Evolutionary conservation across 1,140 invertebrate species (phyloP).

Genomic region (Euborellia annulipes): DNA sequence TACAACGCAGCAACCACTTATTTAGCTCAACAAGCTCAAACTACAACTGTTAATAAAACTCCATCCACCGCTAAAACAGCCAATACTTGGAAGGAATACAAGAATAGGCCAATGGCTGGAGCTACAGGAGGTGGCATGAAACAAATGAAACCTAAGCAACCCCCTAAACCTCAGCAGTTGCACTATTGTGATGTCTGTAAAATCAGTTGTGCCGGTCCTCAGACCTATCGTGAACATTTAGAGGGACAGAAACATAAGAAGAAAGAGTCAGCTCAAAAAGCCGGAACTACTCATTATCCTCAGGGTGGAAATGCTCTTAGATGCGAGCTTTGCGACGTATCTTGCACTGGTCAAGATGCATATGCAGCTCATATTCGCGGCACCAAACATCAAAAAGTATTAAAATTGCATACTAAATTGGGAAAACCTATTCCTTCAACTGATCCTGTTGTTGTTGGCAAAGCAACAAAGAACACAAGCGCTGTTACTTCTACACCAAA

Average conservation of each 20-base stretch:
- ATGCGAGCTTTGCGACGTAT: constrained; percentile 91
- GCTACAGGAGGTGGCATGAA: constrained; percentile 38
- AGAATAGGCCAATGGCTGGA: constrained; percentile 40
- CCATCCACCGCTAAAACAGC: constrained; percentile 8
- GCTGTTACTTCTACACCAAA: constrained; percentile 18
- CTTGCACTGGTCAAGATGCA: constrained; percentile 92
- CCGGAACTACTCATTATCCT: constrained; percentile 37
- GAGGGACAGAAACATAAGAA: constrained; percentile 98
- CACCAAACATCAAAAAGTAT: constrained; percentile 93
- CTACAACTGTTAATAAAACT: constrained; percentile 6
- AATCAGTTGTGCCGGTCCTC: constrained; percentile 88
- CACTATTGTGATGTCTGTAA: constrained; percentile 96
- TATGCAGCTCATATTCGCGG: constrained; percentile 96
- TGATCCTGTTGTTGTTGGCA: constrained; percentile 61
- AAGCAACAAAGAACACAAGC: constrained; percentile 16
- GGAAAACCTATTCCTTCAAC: constrained; percentile 94
- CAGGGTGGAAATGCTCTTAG: constrained; percentile 54
- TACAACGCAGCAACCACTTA: constrained; percentile 88
- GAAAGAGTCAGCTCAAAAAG: constrained; percentile 81
- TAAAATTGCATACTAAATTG: constrained; percentile 89
- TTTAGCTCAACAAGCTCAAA: constrained; percentile 57
- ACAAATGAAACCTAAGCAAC: constrained; percentile 53
- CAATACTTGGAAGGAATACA: constrained; percentile 48
- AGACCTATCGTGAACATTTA: constrained; percentile 93
- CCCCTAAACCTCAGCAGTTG: constrained; percentile 76